Conservation (phyloP, 23 tunicate genomes). For the Oikopleura vanhoeffeni region DNA sequence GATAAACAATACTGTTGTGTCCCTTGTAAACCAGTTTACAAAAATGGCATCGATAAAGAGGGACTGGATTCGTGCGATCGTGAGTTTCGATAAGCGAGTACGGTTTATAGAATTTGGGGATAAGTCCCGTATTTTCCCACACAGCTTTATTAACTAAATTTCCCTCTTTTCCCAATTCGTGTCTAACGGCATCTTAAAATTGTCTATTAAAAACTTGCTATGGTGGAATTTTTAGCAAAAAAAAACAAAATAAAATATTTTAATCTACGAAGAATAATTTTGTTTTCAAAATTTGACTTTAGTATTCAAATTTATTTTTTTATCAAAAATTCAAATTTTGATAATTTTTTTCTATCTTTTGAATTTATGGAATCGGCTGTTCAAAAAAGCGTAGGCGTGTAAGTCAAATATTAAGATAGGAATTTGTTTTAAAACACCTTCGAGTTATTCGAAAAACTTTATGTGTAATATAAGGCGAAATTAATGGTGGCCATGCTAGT, state of each 20-base stretch:
- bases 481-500: too few species aligned
- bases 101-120: neutral
- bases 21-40: neutral
- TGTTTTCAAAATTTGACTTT: too few species aligned
- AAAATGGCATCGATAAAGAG: neutral
- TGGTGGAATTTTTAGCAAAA: neutral
- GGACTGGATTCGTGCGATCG: neutral
- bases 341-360: too few species aligned
- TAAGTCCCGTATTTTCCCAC: conserved; percentile 4
- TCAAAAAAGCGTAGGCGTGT: too few species aligned
- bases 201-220: neutral
- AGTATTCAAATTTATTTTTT: too few species aligned
- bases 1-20: neutral
- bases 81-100: conserved; percentile 13
- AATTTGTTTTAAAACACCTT: too few species aligned
- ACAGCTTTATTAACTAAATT: neutral
- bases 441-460: too few species aligned
- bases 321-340: too few species aligned
- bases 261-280: too few species aligned
- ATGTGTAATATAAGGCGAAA: too few species aligned
- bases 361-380: too few species aligned
- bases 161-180: neutral
- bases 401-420: too few species aligned
- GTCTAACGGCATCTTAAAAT: neutral
- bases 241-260: neutral